A percentile compares a stretch with the other conserved stretches of the same genome.
These are phyloP conservation scores for Ridgeia piscesae DNA, from an alignment of 1,140 invertebrate species.

Conservation along the genomic window DNA sequence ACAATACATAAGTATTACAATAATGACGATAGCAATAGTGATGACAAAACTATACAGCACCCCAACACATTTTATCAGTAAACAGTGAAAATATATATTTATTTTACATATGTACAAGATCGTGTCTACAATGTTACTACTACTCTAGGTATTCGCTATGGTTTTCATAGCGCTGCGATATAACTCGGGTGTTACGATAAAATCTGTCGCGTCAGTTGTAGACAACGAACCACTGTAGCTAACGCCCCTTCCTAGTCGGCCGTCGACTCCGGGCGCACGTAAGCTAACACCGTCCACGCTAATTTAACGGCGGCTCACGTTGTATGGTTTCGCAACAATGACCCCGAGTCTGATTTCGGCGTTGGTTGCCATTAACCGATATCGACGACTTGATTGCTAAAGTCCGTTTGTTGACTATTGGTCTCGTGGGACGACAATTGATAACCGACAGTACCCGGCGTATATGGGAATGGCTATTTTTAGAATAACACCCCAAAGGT, in stretches of 20 bases:
- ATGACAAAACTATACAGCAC: background rate
- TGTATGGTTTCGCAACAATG: background rate
- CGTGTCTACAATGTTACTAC: background rate
- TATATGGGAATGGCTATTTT: background rate
- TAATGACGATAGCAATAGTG: background rate
- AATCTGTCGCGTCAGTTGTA: background rate
- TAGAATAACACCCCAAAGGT: background rate
- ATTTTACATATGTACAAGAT: background rate
- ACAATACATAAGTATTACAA: too few species aligned
- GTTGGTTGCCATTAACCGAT: background rate
- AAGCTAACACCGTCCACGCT: background rate
- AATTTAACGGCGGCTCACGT: background rate
- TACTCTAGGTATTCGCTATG: background rate
- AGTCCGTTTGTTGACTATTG: background rate
- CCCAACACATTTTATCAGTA: background rate
- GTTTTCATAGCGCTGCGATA: background rate
- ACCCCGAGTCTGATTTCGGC: background rate
- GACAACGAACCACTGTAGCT: background rate
- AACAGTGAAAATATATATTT: background rate
- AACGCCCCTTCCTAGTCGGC: background rate
- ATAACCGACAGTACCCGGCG: background rate
- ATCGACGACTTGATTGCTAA: background rate
- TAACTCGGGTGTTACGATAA: background rate
- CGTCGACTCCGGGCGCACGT: background rate
- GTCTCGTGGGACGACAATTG: background rate